A percentile compares a stretch with the other conserved stretches of the same genome.
phyloP scores from a whole-genome alignment of 2,113 vertebrate species.

The Rhinolophus ferrumequinum region DNA sequence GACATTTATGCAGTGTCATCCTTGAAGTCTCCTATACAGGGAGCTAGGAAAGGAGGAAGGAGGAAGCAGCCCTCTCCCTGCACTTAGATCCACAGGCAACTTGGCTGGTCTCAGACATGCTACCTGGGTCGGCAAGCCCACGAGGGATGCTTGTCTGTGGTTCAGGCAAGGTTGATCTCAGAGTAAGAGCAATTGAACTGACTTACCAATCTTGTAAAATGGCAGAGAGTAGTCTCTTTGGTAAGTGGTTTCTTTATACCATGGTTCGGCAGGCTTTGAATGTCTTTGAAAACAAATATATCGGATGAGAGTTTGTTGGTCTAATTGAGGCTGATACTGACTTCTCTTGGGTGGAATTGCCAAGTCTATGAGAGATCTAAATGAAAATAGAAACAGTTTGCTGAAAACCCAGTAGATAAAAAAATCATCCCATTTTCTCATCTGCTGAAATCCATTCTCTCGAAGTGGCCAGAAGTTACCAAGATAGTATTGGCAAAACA shows the following conservation, averaged over 20 bases:
- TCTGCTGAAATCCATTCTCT: neutral
- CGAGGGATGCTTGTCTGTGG: accelerated
- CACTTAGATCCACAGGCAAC: accelerated
- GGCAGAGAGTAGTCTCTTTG: slow-evolving; percentile 70
- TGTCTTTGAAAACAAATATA: slow-evolving; percentile 60
- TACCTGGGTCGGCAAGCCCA: neutral
- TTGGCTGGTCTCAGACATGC: accelerated
- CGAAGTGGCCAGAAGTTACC: neutral
- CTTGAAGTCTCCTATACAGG: neutral
- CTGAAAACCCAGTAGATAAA: neutral
- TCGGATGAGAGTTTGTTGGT: slow-evolving; percentile 73
- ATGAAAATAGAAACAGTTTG: slow-evolving; percentile 64
- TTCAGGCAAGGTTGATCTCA: neutral
- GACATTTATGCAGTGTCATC: neutral
- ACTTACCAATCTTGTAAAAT: slow-evolving; percentile 52
- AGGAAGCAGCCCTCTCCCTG: neutral
- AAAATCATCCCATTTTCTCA: neutral
- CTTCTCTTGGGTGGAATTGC: slow-evolving; percentile 43
- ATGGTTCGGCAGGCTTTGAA: neutral
- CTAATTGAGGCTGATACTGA: slow-evolving; percentile 56
- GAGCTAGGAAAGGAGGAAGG: neutral
- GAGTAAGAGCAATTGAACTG: neutral
- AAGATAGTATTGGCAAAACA: neutral
- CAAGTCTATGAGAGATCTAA: slow-evolving; percentile 76
- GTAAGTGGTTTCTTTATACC: slow-evolving; percentile 70